A percentile compares a stretch with the other conserved stretches of the same genome.
These are phyloP conservation scores for Eurystomus gularis DNA, from an alignment of 2,113 vertebrate genomes.

Conservation along the genomic window DNA sequence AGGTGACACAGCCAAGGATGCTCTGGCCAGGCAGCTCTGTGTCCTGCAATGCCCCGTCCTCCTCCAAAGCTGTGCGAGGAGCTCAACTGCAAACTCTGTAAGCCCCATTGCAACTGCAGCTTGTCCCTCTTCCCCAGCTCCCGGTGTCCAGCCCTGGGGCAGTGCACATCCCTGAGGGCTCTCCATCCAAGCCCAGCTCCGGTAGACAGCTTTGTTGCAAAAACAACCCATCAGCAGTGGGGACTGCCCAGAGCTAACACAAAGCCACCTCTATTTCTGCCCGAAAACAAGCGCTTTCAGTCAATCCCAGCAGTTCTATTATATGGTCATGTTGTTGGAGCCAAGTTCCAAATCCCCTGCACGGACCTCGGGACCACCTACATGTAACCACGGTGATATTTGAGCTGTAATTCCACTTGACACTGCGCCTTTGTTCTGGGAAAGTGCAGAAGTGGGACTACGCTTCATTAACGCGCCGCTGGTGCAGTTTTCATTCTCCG, in stretches of 20 bases:
- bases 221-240: not conserved
- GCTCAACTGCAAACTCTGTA: not conserved
- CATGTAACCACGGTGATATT: slow-evolving; percentile 73
- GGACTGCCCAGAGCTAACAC: slow-evolving; percentile 28
- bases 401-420: slow-evolving; percentile 61
- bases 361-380: slow-evolving; percentile 70
- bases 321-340: slow-evolving; percentile 51
- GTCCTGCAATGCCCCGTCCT: not conserved
- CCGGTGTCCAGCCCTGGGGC: rapidly evolving
- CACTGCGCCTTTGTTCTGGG: slow-evolving; percentile 74
- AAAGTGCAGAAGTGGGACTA: slow-evolving; percentile 71
- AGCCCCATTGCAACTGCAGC: rapidly evolving
- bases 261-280: slow-evolving; percentile 73
- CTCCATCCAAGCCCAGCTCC: not conserved
- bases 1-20: not conserved
- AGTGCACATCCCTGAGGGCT: rapidly evolving
- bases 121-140: not conserved
- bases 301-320: slow-evolving; percentile 61
- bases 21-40: not conserved
- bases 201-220: not conserved
- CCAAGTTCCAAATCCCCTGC: slow-evolving; percentile 45
- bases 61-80: not conserved
- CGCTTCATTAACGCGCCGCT: not conserved
- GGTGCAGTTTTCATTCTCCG: slow-evolving; percentile 40
- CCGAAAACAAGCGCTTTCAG: slow-evolving; percentile 66